phyloP scores from a whole-genome alignment of 1,140 invertebrate species.

The Carcinoscorpius rotundicauda region DNA sequence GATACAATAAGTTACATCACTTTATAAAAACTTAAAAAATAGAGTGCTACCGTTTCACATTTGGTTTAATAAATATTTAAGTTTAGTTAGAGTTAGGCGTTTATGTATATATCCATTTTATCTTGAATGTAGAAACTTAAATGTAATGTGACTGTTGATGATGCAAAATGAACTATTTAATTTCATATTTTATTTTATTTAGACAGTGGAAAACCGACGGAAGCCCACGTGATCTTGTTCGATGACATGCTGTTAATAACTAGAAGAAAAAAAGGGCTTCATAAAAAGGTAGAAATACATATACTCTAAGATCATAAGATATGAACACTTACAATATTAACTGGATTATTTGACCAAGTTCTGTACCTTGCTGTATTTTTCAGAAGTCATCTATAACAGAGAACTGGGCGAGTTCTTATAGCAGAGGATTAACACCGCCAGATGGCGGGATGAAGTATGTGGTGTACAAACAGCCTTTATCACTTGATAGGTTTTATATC shows the following conservation, averaged over 20 bases:
- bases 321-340: neutral
- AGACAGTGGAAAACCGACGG: conserved; percentile 44
- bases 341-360: neutral
- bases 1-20: too few relatives aligned
- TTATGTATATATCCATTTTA: too few relatives aligned
- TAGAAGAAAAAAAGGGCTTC: conserved; percentile 45
- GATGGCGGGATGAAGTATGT: conserved; percentile 42
- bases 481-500: conserved; percentile 50
- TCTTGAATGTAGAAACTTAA: too few relatives aligned
- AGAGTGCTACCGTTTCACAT: too few relatives aligned
- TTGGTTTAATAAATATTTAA: too few relatives aligned
- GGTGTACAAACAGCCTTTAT: conserved; percentile 52
- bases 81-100: too few relatives aligned
- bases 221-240: conserved; percentile 52
- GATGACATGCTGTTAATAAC: conserved; percentile 56
- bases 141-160: too few relatives aligned
- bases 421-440: conserved; percentile 26
- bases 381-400: conserved; percentile 42
- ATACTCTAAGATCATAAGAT: neutral
- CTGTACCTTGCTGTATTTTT: conserved; percentile 1
- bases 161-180: neutral
- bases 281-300: conserved; percentile 40
- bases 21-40: too few relatives aligned
- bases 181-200: conserved; percentile 6
- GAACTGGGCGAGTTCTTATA: conserved; percentile 37